These are phyloP conservation scores for Uromys caudimaculatus DNA, from an alignment of 2,797 vertebrate species.

Conservation along the genomic window DNA sequence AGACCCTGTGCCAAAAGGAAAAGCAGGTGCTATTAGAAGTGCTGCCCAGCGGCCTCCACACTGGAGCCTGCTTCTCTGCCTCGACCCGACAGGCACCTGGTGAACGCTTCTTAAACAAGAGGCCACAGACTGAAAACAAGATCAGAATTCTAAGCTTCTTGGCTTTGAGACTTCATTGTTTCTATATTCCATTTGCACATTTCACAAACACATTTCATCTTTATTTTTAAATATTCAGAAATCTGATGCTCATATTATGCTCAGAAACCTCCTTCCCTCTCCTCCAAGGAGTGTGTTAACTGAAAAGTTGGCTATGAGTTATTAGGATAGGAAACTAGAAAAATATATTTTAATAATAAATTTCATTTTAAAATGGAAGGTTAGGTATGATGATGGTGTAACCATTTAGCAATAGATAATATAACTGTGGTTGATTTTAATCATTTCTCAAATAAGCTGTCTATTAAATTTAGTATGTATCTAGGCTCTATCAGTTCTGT, in stretches of 20 bases:
- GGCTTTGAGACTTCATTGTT: slow-evolving; percentile 21
- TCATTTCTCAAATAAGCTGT: slow-evolving; percentile 22
- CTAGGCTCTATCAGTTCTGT: slow-evolving; percentile 14
- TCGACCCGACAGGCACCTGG: not conserved
- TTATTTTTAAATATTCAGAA: slow-evolving; percentile 67
- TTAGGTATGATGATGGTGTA: slow-evolving; percentile 26
- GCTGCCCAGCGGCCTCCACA: not conserved
- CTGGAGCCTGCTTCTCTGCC: not conserved
- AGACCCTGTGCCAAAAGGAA: not conserved
- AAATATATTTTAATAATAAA: slow-evolving; percentile 63
- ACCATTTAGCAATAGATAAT: slow-evolving; percentile 16
- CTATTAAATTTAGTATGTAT: not conserved
- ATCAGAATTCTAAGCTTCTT: slow-evolving; percentile 49
- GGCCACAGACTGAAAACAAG: slow-evolving; percentile 31
- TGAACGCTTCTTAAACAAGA: slow-evolving; percentile 10
- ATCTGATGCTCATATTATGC: slow-evolving; percentile 52
- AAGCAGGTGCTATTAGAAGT: not conserved
- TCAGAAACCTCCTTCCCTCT: slow-evolving; percentile 11
- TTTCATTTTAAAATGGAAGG: slow-evolving; percentile 58
- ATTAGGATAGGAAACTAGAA: not conserved
- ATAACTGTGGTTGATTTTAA: slow-evolving; percentile 28
- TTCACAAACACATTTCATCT: slow-evolving; percentile 51
- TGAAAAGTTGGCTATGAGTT: slow-evolving; percentile 43
- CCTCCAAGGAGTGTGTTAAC: slow-evolving; percentile 33
- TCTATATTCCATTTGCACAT: slow-evolving; percentile 43